Evolutionary conservation across 2,888 invertebrate genomes (phyloP).

Genomic region (Watsonalla cultraria): DNA sequence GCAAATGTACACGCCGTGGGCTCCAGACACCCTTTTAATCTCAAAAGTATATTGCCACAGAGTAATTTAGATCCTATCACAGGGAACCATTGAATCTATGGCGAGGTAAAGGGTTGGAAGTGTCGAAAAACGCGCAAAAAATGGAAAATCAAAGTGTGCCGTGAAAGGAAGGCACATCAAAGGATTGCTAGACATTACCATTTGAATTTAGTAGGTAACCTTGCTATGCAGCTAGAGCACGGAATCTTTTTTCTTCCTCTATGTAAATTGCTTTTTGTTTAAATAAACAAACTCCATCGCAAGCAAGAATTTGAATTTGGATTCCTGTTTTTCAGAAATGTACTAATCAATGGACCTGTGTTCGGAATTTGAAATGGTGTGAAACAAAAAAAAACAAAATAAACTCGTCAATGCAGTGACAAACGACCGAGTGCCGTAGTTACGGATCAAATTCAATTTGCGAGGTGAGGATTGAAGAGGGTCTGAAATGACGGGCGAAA

Average conservation of each 20-base stretch:
- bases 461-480: constrained; percentile 70
- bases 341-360: constrained; percentile 12
- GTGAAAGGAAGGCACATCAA: constrained; percentile 34
- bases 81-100: constrained; percentile 59
- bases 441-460: constrained; percentile 76
- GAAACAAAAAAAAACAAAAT: constrained; percentile 38
- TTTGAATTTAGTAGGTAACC: neutral
- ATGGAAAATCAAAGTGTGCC: constrained; percentile 43
- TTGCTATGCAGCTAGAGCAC: neutral
- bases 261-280: too few species aligned
- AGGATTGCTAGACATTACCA: constrained; percentile 2
- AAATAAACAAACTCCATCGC: neutral
- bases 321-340: constrained; percentile 1
- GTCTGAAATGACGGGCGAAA: constrained; percentile 62
- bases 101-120: constrained; percentile 49
- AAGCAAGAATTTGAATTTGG: constrained; percentile 7
- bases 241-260: neutral
- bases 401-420: constrained; percentile 57
- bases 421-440: constrained; percentile 62
- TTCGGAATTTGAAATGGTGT: constrained; percentile 5
- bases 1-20: constrained; percentile 42
- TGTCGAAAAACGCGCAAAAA: constrained; percentile 53
- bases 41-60: constrained; percentile 64
- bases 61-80: constrained; percentile 73
- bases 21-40: constrained; percentile 73